Percentiles rank a stretch among this genome's conserved stretches.
Evolutionary conservation across 2,888 invertebrate genomes (phyloP).

Genomic region (Octonoba sinensis): DNA sequence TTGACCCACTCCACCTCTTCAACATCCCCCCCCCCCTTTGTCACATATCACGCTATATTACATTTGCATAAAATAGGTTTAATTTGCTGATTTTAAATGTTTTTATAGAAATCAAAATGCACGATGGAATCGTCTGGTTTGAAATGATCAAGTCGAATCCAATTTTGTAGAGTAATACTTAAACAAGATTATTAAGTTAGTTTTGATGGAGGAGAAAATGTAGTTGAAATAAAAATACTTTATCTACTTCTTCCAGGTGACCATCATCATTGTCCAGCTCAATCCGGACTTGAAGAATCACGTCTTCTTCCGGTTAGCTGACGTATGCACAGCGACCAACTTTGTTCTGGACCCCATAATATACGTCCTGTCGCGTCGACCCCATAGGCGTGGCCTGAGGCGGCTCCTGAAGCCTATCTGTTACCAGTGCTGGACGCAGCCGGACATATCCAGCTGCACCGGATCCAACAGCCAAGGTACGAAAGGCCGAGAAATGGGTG

Average conservation of each 20-base stretch:
- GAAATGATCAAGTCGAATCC: no score
- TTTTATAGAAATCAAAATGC: no score
- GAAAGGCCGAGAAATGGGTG: slow-evolving; percentile 17
- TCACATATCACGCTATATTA: no score
- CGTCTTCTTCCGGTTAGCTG: slow-evolving; percentile 77
- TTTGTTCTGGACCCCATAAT: slow-evolving; percentile 83
- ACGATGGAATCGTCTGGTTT: no score
- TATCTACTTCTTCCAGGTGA: slow-evolving; percentile 73
- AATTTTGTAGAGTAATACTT: background rate
- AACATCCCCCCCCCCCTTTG: no score
- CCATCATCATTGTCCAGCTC: slow-evolving; percentile 77
- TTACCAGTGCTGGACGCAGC: slow-evolving; percentile 47
- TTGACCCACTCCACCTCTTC: no score
- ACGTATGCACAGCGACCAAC: slow-evolving; percentile 83
- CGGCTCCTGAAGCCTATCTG: slow-evolving; percentile 53
- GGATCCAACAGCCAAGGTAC: slow-evolving; percentile 35
- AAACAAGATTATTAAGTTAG: no score
- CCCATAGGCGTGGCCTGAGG: slow-evolving; percentile 49
- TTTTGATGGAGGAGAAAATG: no score
- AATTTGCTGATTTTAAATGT: no score
- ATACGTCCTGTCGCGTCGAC: slow-evolving; percentile 60
- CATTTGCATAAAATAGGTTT: no score
- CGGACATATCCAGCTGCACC: slow-evolving; percentile 15
- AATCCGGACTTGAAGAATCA: slow-evolving; percentile 67
- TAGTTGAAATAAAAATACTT: no score